phyloP scores from a whole-genome alignment of 2,888 invertebrate species.

The Cheilosia vernalis region DNA sequence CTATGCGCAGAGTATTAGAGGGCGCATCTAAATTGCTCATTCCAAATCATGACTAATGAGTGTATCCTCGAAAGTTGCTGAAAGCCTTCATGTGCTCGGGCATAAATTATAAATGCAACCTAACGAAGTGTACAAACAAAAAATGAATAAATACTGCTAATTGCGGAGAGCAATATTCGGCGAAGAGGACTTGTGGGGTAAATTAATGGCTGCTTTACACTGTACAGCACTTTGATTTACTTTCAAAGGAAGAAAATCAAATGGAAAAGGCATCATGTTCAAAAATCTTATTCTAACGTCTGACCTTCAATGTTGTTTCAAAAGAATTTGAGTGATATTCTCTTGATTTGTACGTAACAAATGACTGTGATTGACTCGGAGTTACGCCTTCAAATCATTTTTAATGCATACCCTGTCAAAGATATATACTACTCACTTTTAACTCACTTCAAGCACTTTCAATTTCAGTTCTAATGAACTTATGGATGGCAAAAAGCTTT shows the following conservation, averaged over 20 bases:
- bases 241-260: conserved; percentile 1
- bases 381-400: too few species aligned
- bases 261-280: too few species aligned
- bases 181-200: conserved; percentile 8
- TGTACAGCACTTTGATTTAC: conserved; percentile 1
- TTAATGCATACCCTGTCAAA: too few species aligned
- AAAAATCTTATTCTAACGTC: too few species aligned
- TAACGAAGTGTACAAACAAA: conserved; percentile 14
- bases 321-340: too few species aligned
- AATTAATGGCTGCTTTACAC: background rate
- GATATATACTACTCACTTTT: too few species aligned
- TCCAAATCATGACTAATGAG: conserved; percentile 39
- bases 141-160: conserved; percentile 14
- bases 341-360: too few species aligned
- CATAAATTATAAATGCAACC: conserved; percentile 37
- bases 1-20: conserved; percentile 14
- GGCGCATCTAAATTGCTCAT: conserved; percentile 20
- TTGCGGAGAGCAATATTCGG: background rate
- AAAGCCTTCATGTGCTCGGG: conserved; percentile 3
- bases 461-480: too few species aligned
- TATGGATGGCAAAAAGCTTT: too few species aligned
- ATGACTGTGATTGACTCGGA: too few species aligned
- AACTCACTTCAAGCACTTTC: too few species aligned
- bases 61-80: conserved; percentile 30
- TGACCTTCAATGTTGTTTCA: too few species aligned